Conservation (phyloP, 2,797 vertebrate species). For the Tauraco hartlaubi region DNA sequence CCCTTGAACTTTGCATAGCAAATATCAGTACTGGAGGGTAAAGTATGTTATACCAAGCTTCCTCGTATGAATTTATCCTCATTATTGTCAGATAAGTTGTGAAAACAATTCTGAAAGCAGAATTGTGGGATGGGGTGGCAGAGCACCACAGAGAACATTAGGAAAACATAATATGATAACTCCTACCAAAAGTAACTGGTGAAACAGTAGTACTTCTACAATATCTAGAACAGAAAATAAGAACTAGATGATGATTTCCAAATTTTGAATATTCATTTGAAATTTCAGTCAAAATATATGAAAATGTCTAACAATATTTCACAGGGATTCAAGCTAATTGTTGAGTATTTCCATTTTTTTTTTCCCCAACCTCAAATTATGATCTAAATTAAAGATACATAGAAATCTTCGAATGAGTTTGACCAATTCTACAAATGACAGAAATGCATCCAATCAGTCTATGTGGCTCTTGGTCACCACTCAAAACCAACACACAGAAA, state of each 20-base stretch:
- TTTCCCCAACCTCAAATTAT: background rate
- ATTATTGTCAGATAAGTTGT: background rate
- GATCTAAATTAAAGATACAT: background rate
- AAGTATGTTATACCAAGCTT: background rate
- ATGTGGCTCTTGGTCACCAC: background rate
- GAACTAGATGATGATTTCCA: background rate
- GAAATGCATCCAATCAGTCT: background rate
- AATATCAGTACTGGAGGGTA: background rate
- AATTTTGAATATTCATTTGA: background rate
- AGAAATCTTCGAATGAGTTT: background rate
- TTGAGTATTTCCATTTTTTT: background rate
- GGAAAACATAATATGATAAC: background rate
- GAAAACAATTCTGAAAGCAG: background rate
- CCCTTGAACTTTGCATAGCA: background rate
- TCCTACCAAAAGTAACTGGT: background rate
- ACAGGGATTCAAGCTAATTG: background rate
- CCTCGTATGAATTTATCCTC: background rate
- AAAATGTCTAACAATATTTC: background rate
- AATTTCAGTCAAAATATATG: background rate
- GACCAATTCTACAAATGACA: background rate
- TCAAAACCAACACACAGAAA: background rate
- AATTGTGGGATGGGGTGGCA: background rate
- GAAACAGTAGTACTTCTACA: background rate
- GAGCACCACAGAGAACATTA: background rate
- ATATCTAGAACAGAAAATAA: background rate